Percentiles rank a stretch among this genome's conserved stretches.
Evolutionary conservation across 2,888 invertebrate genomes (phyloP).

Genomic region (Ophraella communa): DNA sequence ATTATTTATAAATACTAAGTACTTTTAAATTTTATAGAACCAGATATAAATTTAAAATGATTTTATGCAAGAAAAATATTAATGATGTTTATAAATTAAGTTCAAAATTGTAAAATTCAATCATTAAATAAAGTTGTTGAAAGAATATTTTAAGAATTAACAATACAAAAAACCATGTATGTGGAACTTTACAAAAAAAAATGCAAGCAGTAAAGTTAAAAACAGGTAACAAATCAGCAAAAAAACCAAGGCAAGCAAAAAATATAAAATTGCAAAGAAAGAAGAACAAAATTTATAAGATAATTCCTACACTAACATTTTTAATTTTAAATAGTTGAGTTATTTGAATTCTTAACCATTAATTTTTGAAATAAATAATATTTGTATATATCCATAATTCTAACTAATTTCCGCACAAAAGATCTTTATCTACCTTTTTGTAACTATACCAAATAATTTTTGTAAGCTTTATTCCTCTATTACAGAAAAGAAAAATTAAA

Average conservation of each 20-base stretch:
- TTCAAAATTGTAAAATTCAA: too few species aligned
- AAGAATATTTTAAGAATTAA: not conserved
- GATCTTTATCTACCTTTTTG: not conserved
- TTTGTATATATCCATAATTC: not conserved
- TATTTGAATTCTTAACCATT: not conserved
- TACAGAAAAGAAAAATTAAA: not conserved
- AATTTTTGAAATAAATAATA: not conserved
- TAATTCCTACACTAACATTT: not conserved
- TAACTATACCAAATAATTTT: not conserved
- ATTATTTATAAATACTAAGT: too few species aligned
- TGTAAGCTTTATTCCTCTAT: not conserved
- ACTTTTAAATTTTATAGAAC: too few species aligned
- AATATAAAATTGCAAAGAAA: not conserved
- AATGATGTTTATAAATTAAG: too few species aligned
- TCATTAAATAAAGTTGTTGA: too few species aligned
- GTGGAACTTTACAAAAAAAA: not conserved
- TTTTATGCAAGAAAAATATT: too few species aligned
- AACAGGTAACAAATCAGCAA: too few species aligned
- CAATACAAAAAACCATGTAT: not conserved
- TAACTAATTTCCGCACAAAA: not conserved
- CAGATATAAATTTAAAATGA: too few species aligned
- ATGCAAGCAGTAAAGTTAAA: too few species aligned
- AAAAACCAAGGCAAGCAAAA: not conserved
- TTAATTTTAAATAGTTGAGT: not conserved
- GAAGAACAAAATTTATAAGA: not conserved